These are phyloP conservation scores for Eulemur rubriventer DNA, from an alignment of 2,797 vertebrate species.

Conservation along the genomic window DNA sequence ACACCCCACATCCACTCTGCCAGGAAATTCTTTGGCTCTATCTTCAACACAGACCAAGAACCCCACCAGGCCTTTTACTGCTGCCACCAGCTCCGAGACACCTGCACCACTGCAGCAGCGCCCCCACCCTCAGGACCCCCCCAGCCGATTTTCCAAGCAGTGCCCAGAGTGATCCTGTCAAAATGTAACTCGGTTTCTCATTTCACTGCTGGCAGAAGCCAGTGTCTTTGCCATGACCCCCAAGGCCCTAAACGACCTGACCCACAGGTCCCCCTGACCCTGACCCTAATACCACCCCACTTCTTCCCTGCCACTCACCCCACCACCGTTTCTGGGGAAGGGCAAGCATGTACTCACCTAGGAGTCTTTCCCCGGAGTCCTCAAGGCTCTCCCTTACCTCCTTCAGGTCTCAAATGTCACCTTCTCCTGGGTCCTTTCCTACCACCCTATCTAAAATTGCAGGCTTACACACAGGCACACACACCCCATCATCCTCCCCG, in stretches of 20 bases:
- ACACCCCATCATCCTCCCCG: too few species aligned
- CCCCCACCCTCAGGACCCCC: neutral
- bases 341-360: neutral
- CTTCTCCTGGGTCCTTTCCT: neutral
- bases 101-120: neutral
- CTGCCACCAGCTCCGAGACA: too few species aligned
- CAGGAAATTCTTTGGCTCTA: neutral
- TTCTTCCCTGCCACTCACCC: too few species aligned
- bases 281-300: too few species aligned
- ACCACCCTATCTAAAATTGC: neutral
- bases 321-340: neutral
- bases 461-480: neutral
- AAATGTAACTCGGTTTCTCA: neutral
- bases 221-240: neutral
- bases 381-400: neutral
- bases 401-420: neutral
- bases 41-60: neutral
- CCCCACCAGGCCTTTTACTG: neutral
- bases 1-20: too few species aligned
- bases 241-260: too few species aligned
- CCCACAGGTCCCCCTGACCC: too few species aligned
- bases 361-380: neutral
- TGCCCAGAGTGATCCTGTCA: neutral
- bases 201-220: neutral
- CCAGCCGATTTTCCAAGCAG: neutral